Percentiles rank a stretch among this genome's conserved stretches.
phyloP scores from a whole-genome alignment of 2,888 invertebrate species.

The Mythimna pallens region DNA sequence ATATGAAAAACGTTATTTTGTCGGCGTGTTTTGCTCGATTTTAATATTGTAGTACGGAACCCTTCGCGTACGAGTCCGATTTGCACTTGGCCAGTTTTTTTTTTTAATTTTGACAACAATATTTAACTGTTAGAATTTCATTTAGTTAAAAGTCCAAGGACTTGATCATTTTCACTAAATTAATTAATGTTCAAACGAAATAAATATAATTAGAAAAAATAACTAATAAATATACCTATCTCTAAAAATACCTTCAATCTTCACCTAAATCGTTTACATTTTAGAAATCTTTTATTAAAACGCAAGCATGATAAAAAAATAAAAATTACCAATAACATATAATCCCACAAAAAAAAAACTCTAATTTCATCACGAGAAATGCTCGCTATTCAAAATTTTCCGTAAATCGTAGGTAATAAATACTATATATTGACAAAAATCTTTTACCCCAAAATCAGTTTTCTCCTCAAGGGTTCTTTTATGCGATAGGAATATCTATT shows the following conservation, averaged over 20 bases:
- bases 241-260: too few relatives aligned
- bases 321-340: background rate
- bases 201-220: too few relatives aligned
- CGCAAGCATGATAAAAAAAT: background rate
- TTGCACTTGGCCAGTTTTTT: too few relatives aligned
- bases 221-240: too few relatives aligned
- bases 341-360: background rate
- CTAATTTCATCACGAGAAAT: background rate
- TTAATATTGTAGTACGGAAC: too few relatives aligned
- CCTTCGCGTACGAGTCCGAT: too few relatives aligned
- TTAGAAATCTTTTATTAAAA: background rate
- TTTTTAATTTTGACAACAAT: too few relatives aligned
- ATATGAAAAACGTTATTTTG: too few relatives aligned
- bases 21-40: too few relatives aligned
- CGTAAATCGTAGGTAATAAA: slow-evolving; percentile 31
- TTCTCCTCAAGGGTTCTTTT: slow-evolving; percentile 28
- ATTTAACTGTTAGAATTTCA: too few relatives aligned
- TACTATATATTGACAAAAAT: slow-evolving; percentile 36
- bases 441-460: slow-evolving; percentile 21
- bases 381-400: background rate
- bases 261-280: too few relatives aligned
- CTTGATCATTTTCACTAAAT: background rate
- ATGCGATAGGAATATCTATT: slow-evolving; percentile 38
- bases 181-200: too few relatives aligned
- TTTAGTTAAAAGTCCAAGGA: background rate